Evolutionary conservation across 2,113 vertebrate species (phyloP), one percentile per base, ranked within the genome.

Genomic region (Terrapene triunguis): DNA sequence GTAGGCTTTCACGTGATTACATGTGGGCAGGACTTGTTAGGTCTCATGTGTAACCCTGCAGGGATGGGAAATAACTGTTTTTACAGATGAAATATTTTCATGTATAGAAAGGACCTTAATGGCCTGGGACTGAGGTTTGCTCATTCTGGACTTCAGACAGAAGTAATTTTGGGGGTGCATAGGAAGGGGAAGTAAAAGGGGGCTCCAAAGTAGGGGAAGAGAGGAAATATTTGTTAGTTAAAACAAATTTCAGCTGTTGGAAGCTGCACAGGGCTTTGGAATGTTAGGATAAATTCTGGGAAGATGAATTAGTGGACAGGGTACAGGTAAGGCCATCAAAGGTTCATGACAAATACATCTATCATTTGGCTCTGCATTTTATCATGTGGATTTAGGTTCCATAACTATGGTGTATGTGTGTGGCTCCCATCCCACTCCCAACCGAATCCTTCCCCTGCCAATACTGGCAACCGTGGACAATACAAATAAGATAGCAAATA

Each of bases 351-450:
- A 38, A 38, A 57, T 1, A 38, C 35, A 57, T 1, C 5, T 82
- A n/a, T 1, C 5, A 2, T 81, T 8, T 44, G 59, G 5, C 5
- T 92, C 65, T 51, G 3, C 80, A 84, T 50, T 84, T 86, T 3
- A 1, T 80, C 14, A n/a, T 2, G 8, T 76, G 7, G 12, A 89
- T 47, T 13, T 84, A 2, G 62, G 89, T 78, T 79, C 24, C 53
- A 87, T 32, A 69, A n/a, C 3, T n/a, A 25, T 0, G 0, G 13
- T 82, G 42, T 29, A 32, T 62, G 5, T 35, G 1, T 16, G 4
- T 72, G 76, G 1, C 83, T 25, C 79, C 10, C 16, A 47, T 1
- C n/a, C 6, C 88, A 10, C 17, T 35, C 32, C 19, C 65, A 17
- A n/a, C 35, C 29, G 50, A 21, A 38, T n/a, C 29, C 57, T 35